Base-by-base conservation (phyloP, 2,113 vertebrate species). In the Podarcis raffonei region DNA sequence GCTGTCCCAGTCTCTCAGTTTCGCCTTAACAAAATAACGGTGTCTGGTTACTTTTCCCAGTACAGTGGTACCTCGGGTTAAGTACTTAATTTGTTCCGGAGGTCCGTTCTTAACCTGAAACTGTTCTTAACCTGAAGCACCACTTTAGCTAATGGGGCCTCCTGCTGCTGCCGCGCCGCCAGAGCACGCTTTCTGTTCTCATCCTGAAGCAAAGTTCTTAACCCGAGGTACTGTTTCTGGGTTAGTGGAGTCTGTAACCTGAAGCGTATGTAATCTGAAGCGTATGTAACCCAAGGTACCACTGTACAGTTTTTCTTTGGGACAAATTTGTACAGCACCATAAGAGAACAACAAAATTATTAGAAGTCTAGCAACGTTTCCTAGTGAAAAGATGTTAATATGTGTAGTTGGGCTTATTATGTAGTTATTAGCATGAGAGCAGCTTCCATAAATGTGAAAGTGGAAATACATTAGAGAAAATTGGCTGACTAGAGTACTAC, bases 271-370 rank as follows among this genome's bases (percentile, higher is more conserved):
- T 39, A 39, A 39, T 5, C 39, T 39, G 39, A 42, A 42, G 39
- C 6, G 42, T 42, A 42, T 42, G 42, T 42, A 42, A 42, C 42
- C 42, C 42, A 7, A 42, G 42, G 42, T 42, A 42, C 42, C 42
- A 42, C 42, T 42, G 48, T 12, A 53, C 48, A 53, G 2, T 22
- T 79, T 72, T 88, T 90, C 89, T 93, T 87, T 86, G 92, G 87
- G 92, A 62, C 72, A 89, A 78, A 71, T 79, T 89, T 68, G 11
- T 22, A 87, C 74, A 48, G 87, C 84, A 30, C 87, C 69, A 83
- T 37, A 84, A 71, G 83, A 90, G 68, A 87, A 22, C 65, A 91
- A 20, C 74, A 86, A 88, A 81, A 42, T 74, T 16, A 88, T 90
- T 76, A 75, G 57, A 75, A 91, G 81, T 25, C 69, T 89, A 90